phyloP scores from a whole-genome alignment of 1,140 invertebrate genomes.

The Dryas iulia region DNA sequence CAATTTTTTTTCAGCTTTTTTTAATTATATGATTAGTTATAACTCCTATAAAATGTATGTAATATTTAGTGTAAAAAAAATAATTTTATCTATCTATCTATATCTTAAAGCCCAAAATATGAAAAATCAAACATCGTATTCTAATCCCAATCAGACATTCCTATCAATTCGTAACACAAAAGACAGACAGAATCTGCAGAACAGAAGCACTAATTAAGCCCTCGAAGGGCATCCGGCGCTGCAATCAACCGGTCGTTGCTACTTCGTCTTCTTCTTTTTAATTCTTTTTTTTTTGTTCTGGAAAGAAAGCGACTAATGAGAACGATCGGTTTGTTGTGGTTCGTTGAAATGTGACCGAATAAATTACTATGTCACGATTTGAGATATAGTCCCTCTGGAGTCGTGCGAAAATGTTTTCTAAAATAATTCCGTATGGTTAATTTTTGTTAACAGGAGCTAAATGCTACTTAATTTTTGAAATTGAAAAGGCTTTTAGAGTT shows the following conservation, averaged over 20 bases:
- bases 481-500: no score
- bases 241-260: conserved; percentile 65
- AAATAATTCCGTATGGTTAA: background rate
- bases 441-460: background rate
- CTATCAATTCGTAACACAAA: conserved; percentile 28
- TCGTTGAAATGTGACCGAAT: conserved; percentile 36
- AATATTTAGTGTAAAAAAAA: no score
- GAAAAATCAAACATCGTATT: conserved; percentile 1
- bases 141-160: conserved; percentile 24
- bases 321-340: conserved; percentile 40
- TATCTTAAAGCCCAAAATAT: background rate
- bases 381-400: background rate
- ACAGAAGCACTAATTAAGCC: conserved; percentile 58
- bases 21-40: no score
- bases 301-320: conserved; percentile 46
- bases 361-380: conserved; percentile 35
- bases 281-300: conserved; percentile 28
- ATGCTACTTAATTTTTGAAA: no score
- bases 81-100: no score
- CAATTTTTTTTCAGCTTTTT: no score
- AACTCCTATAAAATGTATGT: no score
- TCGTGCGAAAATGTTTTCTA: background rate
- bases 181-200: conserved; percentile 25
- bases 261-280: conserved; percentile 43
- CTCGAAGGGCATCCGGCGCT: conserved; percentile 59